Conservation (phyloP, 2,888 invertebrate genomes). For the Lamellibrachia columna region DNA sequence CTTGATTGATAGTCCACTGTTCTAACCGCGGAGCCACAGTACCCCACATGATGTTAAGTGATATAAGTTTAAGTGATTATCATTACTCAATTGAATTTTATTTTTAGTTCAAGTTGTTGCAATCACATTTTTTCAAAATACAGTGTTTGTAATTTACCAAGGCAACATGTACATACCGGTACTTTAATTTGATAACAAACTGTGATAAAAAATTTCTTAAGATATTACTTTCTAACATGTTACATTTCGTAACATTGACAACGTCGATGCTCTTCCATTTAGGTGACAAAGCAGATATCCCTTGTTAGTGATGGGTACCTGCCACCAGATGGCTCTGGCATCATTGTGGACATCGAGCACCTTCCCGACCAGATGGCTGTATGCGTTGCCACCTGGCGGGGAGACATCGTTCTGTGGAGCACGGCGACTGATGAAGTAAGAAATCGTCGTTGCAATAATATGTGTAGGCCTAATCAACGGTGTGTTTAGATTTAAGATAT, state of each 20-base stretch:
- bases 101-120: conserved; percentile 14
- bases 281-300: conserved; percentile 20
- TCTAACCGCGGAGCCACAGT: too few relatives aligned
- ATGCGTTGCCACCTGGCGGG: conserved; percentile 53
- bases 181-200: too few relatives aligned
- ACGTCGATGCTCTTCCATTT: neutral
- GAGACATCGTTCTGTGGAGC: conserved; percentile 57
- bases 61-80: too few relatives aligned
- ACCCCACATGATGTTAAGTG: too few relatives aligned
- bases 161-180: too few relatives aligned
- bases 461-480: too few relatives aligned
- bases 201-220: neutral
- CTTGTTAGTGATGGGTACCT: conserved; percentile 40
- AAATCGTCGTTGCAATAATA: neutral
- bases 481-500: too few relatives aligned
- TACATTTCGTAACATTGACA: neutral
- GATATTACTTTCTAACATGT: neutral
- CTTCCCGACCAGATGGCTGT: conserved; percentile 58
- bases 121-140: neutral
- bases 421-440: conserved; percentile 45
- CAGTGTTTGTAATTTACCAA: too few relatives aligned
- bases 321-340: conserved; percentile 37
- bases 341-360: conserved; percentile 53
- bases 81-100: too few relatives aligned
- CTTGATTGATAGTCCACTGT: too few relatives aligned